Base-by-base conservation (phyloP, 2,797 vertebrate species). In the Allobates femoralis region DNA sequence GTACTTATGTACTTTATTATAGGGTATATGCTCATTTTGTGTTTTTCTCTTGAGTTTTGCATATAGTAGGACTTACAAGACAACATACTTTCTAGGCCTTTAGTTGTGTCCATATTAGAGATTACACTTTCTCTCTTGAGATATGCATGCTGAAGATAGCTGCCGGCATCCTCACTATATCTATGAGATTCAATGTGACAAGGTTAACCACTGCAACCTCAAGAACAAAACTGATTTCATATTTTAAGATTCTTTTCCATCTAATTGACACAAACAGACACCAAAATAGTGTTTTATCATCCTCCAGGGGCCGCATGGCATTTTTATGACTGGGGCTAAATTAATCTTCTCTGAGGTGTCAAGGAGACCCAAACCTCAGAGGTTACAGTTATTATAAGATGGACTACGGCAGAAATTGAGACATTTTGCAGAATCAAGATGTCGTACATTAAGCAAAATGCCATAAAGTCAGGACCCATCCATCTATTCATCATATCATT, bases 301-400 rank as follows among this genome's bases (percentile, higher is more conserved):
- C 34, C 80, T 71, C 80, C 34, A 23, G 80, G 55, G 64, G 66
- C 30, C 71, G 80, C 66, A 69, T 73, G 80, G 66, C 80, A 73
- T 82, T 82, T 82, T 82, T 82, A 82, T 82, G 80, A 28, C 80
- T 55, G n/a, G 11, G 66, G 80, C 66, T 82, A 73, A 82, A 82
- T 82, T n/a, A 82, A 82, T 82, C 80, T 81, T 73, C 80, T 71
- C 30, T 34, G 60, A 82, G 32, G 80, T 82, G 80, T 82, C 80
- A 82, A 82, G 80, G 80, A 82, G 50, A 73, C 66, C 21, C 21
- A 73, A 53, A 69, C 80, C 80, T 82, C 51, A 82, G 64, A 82
- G 66, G 58, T 30, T 28, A 23, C 53, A 55, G 51, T 82, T 56
- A 71, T 71, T 73, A 73, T 56, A 73, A 69, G 50, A 34, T 19